These are phyloP conservation scores for Saccopteryx leptura DNA, from an alignment of 2,113 vertebrate genomes.

Conservation along the genomic window DNA sequence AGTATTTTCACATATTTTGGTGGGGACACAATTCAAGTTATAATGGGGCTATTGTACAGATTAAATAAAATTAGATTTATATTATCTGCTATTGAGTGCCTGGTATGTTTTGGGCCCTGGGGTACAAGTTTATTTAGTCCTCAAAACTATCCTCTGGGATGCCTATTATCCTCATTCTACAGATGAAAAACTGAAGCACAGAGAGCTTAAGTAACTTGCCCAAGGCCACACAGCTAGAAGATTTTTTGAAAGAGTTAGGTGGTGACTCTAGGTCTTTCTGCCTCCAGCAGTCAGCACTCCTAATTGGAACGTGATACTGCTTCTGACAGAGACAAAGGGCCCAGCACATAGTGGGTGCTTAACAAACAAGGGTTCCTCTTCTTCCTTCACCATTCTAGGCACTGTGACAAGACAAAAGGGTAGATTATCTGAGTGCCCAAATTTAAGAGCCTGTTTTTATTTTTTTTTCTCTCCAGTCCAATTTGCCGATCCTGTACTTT, in stretches of 20 bases:
- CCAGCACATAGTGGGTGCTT: not conserved
- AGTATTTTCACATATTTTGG: not conserved
- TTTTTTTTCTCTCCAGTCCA: not conserved
- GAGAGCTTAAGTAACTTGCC: not conserved
- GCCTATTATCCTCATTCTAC: not conserved
- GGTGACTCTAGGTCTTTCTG: not conserved
- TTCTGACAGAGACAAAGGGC: not conserved
- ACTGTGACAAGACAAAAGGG: not conserved
- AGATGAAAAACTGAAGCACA: not conserved
- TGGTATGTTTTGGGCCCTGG: not conserved
- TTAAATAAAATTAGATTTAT: not conserved
- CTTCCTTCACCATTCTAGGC: not conserved
- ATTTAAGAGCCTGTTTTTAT: constrained; percentile 40
- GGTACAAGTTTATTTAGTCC: not conserved
- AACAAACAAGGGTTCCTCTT: not conserved
- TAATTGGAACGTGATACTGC: not conserved
- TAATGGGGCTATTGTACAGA: not conserved
- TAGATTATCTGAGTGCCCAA: not conserved
- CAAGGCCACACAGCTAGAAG: not conserved
- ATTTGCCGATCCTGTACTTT: constrained; percentile 56
- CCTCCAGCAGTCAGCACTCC: not conserved
- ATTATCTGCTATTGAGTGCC: not conserved
- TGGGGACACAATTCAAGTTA: not conserved
- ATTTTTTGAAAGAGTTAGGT: not conserved
- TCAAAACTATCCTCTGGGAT: not conserved